Conservation (phyloP, 2,113 vertebrate genomes). For the Aegotheles bennettii region DNA sequence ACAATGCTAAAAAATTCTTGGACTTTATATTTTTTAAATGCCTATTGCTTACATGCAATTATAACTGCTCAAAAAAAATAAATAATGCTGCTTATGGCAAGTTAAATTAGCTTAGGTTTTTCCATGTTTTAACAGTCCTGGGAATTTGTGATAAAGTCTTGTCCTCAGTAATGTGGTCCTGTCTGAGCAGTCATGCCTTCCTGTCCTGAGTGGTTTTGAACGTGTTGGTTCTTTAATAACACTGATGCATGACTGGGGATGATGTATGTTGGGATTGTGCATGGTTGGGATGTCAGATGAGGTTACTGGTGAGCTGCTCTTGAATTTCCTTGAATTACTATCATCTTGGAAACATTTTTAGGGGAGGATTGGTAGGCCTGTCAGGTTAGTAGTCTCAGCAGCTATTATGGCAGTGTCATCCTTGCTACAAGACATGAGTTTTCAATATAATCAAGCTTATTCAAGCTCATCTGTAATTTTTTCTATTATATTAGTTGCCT, state of each 20-base stretch:
- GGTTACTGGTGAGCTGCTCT: background rate
- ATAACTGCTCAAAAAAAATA: too few species aligned
- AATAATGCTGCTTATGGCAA: background rate
- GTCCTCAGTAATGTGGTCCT: background rate
- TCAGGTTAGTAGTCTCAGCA: background rate
- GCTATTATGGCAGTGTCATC: background rate
- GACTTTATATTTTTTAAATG: background rate
- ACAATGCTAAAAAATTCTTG: background rate
- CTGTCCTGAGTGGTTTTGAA: background rate
- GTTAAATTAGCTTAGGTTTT: background rate
- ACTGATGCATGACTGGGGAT: background rate
- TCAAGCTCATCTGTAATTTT: background rate
- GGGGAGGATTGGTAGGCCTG: background rate
- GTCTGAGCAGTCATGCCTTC: background rate
- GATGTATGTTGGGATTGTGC: too few species aligned
- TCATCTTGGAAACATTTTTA: background rate
- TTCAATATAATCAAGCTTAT: background rate
- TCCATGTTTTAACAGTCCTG: background rate
- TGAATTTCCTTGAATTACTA: background rate
- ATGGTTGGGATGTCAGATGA: background rate
- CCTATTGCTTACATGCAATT: background rate
- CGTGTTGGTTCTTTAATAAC: background rate
- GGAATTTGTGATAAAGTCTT: background rate
- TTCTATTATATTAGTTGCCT: background rate
- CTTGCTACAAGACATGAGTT: background rate